Evolutionary conservation across 2,797 vertebrate species (phyloP), one percentile per base, ranked within the genome.

Genomic region (Rhyacichthys aspro): DNA sequence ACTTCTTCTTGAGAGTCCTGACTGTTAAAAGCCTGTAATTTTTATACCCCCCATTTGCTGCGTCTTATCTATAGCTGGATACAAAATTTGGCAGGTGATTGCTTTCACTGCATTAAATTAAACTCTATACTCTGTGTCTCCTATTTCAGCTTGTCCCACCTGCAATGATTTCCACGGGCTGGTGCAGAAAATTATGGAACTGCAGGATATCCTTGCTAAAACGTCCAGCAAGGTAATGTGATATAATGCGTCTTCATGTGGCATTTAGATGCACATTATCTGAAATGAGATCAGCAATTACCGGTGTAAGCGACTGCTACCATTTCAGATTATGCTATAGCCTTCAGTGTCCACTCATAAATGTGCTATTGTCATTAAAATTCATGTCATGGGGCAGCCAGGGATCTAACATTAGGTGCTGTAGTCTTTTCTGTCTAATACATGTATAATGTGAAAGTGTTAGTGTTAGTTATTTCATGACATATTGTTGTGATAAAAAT

Each of bases 171-270:
- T 99, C 90, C 97, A 99, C 41, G 97, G 96, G 59, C 95, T 99
- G 16, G 97, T 98, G 75, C 96, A 99, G 92, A 99, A 98, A 93
- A 99, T 98, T 73, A 99, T 99, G 97, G 97, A 99, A 73, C 86
- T 99, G 48, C 97, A 99, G 85, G 97, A 99, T 47, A 94, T 98
- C 85, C 92, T 99, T 49, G 96, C 96, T 53, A 99, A 98, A 91
- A 99, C 97, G 38, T 99, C 97, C 82, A 95, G 94, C 89, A 99
- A 99, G 96, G 97, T 99, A 94, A 78, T 9, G 36, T 43, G 12
- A 43, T 15, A 1, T 11, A 28, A 45, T 17, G 7, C 17, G 3
- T 32, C 9, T n/a, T 14, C 11, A 48, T 66, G 18, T 58, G 34
- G 57, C 33, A 53, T 46, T 65, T 28, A 50, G 1, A 34, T 32